Percentiles rank a stretch among this genome's conserved stretches.
Evolutionary conservation across 30 jellyfish, hydroid and myxozoan genomes (phyloP).

Genomic region (Morbakka virulenta): DNA sequence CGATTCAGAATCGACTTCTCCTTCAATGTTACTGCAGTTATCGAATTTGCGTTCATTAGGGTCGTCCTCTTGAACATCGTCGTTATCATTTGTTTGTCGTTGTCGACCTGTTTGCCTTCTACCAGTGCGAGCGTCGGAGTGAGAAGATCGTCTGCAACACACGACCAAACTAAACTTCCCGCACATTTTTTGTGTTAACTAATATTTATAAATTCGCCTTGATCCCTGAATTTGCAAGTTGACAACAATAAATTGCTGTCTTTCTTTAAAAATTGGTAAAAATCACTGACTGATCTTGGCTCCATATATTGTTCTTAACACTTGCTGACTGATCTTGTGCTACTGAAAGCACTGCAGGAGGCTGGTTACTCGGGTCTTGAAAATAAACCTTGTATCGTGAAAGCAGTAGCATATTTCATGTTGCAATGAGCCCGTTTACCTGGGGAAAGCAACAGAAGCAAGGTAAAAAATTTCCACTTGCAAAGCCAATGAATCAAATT

Average conservation of each 20-base stretch:
- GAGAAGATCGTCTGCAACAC: slow-evolving; percentile 43
- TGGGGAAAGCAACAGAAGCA: background rate
- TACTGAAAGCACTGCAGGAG: background rate
- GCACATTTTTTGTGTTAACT: slow-evolving; percentile 17
- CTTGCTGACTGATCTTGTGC: background rate
- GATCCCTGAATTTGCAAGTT: background rate
- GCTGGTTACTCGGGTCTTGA: no score
- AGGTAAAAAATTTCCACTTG: no score
- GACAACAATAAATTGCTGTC: background rate
- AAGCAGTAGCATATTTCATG: no score
- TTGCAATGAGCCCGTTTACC: background rate
- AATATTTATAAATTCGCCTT: no score
- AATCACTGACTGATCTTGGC: background rate
- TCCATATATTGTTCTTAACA: background rate
- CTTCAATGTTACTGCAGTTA: background rate
- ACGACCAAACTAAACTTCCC: slow-evolving; percentile 48
- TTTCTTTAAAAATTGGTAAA: background rate
- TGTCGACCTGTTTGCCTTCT: background rate
- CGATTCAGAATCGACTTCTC: background rate
- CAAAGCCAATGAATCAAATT: no score
- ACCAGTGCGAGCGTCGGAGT: background rate
- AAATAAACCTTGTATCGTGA: no score
- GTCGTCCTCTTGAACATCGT: background rate
- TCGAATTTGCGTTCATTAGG: background rate
- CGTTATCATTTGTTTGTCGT: background rate